Evolutionary conservation across 2,888 invertebrate species (phyloP).

Genomic region (Ormyrus nitidulus): DNA sequence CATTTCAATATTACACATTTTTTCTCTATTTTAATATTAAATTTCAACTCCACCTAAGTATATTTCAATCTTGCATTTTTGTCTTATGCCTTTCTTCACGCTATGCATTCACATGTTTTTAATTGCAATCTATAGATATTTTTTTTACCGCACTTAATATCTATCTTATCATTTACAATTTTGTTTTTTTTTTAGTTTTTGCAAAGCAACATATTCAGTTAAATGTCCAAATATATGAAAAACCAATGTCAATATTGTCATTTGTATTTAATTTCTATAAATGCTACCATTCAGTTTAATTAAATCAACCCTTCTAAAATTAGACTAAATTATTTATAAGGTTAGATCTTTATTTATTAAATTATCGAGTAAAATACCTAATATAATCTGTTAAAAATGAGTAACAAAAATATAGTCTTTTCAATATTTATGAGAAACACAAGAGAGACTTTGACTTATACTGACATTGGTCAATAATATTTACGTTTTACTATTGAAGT

Average conservation of each 20-base stretch:
- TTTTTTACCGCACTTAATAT: slow-evolving; percentile 12
- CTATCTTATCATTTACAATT: slow-evolving; percentile 39
- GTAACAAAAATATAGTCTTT: too few relatives aligned
- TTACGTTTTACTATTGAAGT: slow-evolving; percentile 19
- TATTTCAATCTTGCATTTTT: slow-evolving; percentile 9
- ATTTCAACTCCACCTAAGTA: slow-evolving; percentile 41
- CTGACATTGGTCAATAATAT: slow-evolving; percentile 28
- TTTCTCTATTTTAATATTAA: slow-evolving; percentile 51
- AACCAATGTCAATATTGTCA: slow-evolving; percentile 24
- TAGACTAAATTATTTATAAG: too few relatives aligned
- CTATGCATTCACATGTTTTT: slow-evolving; percentile 20
- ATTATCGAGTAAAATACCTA: too few relatives aligned
- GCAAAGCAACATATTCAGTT: background rate
- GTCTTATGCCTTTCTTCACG: slow-evolving; percentile 3
- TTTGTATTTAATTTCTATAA: too few relatives aligned
- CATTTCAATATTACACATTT: slow-evolving; percentile 56
- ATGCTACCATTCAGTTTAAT: too few relatives aligned
- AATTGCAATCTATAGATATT: slow-evolving; percentile 32
- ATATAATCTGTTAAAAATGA: too few relatives aligned
- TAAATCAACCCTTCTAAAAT: too few relatives aligned
- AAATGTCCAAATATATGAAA: slow-evolving; percentile 6
- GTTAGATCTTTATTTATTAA: too few relatives aligned
- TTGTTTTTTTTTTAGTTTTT: slow-evolving; percentile 3
- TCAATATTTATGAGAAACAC: too few relatives aligned
- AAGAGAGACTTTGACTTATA: background rate